Evolutionary conservation across 35 echinoderm and acorn worm genomes (phyloP).

Genomic region (Ophiothrix spiculata): DNA sequence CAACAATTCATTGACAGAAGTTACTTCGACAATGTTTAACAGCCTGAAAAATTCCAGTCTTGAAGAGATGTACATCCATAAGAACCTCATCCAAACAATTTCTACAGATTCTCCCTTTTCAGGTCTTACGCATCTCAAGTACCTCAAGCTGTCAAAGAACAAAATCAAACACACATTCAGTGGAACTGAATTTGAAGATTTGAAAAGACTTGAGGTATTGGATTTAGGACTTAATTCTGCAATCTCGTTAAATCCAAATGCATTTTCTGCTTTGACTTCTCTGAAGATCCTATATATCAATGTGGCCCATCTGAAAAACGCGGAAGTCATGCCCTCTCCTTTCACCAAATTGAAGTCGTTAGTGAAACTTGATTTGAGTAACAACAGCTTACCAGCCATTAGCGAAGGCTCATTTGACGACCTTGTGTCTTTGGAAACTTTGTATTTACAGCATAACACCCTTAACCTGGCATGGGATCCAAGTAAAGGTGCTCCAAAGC

Average conservation of each 20-base stretch:
- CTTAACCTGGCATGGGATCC: slow-evolving; percentile 61
- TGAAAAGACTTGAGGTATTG: slow-evolving; percentile 45
- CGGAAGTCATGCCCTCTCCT: slow-evolving; percentile 46
- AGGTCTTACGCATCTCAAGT: slow-evolving; percentile 36
- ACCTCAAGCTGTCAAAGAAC: slow-evolving; percentile 72
- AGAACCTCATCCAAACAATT: slow-evolving; percentile 48
- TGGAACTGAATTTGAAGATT: slow-evolving; percentile 62
- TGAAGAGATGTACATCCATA: slow-evolving; percentile 48
- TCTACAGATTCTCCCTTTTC: slow-evolving; percentile 22
- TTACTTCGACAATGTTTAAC: slow-evolving; percentile 28
- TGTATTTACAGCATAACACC: slow-evolving; percentile 83
- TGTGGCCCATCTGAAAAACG: slow-evolving; percentile 24
- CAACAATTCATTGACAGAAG: not conserved
- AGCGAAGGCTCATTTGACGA: slow-evolving; percentile 39
- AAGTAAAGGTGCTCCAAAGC: not conserved
- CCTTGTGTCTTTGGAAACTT: slow-evolving; percentile 37
- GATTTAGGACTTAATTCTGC: slow-evolving; percentile 50
- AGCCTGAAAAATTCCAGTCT: slow-evolving; percentile 25
- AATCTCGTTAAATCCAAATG: slow-evolving; percentile 29
- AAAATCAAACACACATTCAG: slow-evolving; percentile 45
- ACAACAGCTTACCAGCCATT: slow-evolving; percentile 60
- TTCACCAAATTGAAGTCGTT: slow-evolving; percentile 44
- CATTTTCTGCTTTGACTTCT: slow-evolving; percentile 35
- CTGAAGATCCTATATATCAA: slow-evolving; percentile 69
- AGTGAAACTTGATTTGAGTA: slow-evolving; percentile 67